Evolutionary conservation across 2,888 invertebrate species (phyloP).

Genomic region (Sesamia inferens): DNA sequence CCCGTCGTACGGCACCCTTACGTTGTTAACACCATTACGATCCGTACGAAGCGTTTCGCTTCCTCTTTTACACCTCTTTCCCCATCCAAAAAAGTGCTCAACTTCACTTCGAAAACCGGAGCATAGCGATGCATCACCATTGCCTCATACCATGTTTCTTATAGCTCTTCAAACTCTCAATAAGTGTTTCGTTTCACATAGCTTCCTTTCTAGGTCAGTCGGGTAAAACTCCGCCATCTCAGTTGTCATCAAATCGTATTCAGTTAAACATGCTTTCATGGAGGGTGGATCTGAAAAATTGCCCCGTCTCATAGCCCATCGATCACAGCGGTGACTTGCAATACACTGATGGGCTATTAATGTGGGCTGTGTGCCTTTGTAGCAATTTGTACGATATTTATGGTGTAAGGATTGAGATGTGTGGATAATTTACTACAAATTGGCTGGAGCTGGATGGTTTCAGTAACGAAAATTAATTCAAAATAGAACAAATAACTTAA

Average conservation of each 20-base stretch:
- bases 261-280: conserved; percentile 29
- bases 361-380: conserved; percentile 47
- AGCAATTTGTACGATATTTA: conserved; percentile 49
- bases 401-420: conserved; percentile 17
- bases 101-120: no score
- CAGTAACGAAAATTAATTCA: not conserved
- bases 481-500: not conserved
- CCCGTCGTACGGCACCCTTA: no score
- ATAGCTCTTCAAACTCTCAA: not conserved
- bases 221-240: conserved; percentile 9
- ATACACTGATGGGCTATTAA: conserved; percentile 58
- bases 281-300: conserved; percentile 57
- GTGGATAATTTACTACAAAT: not conserved
- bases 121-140: no score
- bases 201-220: not conserved
- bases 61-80: no score
- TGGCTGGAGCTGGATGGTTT: not conserved
- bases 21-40: no score
- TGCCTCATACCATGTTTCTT: no score
- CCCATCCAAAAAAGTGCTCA: no score
- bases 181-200: not conserved
- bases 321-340: conserved; percentile 60
- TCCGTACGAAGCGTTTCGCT: no score
- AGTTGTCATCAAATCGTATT: conserved; percentile 55
- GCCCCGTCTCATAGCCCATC: conserved; percentile 48